phyloP scores from a whole-genome alignment of 2,888 invertebrate species.

The Amphipoea oculea region DNA sequence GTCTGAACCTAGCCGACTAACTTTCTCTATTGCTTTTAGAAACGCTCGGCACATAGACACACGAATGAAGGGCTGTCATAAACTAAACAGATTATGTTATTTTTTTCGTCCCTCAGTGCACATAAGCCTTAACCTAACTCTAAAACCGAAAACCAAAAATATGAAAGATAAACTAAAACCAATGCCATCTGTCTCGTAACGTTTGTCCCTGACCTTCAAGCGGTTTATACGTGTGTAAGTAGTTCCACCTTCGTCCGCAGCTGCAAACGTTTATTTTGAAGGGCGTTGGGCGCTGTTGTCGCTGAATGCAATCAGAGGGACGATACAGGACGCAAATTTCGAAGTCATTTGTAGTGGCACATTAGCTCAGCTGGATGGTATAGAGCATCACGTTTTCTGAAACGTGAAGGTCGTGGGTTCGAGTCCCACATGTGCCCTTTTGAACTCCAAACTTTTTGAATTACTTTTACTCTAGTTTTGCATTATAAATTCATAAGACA shows the following conservation, averaged over 20 bases:
- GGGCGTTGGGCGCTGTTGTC: neutral
- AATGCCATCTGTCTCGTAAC: conserved; percentile 3
- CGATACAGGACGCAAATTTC: neutral
- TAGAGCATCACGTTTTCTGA: no score
- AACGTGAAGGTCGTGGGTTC: neutral
- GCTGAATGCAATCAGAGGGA: neutral
- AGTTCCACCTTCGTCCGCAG: neutral
- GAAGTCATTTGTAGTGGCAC: neutral
- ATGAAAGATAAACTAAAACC: neutral
- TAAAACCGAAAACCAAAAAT: neutral
- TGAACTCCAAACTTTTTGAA: neutral
- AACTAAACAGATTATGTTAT: neutral
- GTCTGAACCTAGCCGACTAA: neutral
- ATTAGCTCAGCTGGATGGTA: neutral
- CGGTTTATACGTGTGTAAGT: neutral
- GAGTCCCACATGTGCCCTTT: neutral
- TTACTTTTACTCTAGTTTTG: no score
- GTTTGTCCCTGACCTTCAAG: neutral
- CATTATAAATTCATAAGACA: no score
- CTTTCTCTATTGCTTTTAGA: neutral
- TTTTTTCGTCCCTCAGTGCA: no score
- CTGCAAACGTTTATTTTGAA: neutral
- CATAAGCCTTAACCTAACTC: no score
- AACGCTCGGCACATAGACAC: neutral
- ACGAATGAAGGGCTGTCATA: no score